Percentiles rank a stretch among this genome's conserved stretches.
phyloP scores from a whole-genome alignment of 2,113 vertebrate genomes.

The Lynx canadensis region DNA sequence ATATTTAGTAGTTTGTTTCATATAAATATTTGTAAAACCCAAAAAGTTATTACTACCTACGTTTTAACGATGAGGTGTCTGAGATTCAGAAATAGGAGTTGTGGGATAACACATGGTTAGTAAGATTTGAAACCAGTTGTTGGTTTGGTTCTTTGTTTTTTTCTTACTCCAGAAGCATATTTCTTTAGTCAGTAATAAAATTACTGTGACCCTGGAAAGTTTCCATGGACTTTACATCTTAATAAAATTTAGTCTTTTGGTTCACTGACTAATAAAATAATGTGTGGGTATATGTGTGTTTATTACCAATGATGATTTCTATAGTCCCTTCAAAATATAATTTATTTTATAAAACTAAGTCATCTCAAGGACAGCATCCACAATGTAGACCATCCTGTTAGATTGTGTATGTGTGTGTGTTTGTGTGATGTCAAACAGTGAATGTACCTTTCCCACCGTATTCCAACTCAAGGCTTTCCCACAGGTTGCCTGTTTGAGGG shows the following conservation, averaged over 20 bases:
- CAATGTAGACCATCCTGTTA: neutral
- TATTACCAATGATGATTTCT: neutral
- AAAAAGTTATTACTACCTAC: neutral
- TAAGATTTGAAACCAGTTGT: constrained; percentile 21
- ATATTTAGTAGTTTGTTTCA: constrained; percentile 21
- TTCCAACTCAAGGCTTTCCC: neutral
- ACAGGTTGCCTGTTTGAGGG: neutral
- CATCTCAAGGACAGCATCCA: neutral
- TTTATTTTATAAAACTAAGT: neutral
- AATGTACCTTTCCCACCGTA: neutral
- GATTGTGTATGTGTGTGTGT: neutral
- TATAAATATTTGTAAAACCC: neutral
- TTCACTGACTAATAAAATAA: neutral
- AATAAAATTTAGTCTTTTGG: neutral
- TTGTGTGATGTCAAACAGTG: neutral
- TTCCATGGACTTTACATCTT: constrained; percentile 6
- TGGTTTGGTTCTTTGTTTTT: constrained; percentile 15
- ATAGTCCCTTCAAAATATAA: constrained; percentile 7
- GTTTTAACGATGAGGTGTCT: neutral
- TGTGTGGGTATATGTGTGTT: neutral
- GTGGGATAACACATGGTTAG: neutral
- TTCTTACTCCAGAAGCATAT: neutral
- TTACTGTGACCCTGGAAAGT: constrained; percentile 13
- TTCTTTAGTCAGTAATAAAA: neutral
- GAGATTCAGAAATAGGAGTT: constrained; percentile 17